Evolutionary conservation across 2,888 invertebrate species (phyloP), one percentile per base, ranked within the genome.

Genomic region (Ectropis crepuscularia): DNA sequence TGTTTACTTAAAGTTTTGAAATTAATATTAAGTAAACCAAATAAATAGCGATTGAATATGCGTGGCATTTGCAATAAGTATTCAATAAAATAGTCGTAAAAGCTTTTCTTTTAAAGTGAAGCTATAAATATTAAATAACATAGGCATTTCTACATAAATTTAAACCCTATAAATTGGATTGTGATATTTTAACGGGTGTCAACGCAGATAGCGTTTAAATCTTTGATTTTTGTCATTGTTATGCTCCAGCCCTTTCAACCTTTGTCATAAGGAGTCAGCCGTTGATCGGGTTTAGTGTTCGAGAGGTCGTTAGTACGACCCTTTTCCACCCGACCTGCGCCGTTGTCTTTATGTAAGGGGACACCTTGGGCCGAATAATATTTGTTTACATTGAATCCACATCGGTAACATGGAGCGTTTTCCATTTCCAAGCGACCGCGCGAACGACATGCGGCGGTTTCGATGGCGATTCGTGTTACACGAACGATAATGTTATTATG

Each of bases 351-450:
- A 57, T 53, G 60, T 65, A 65, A 65, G 51, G 51, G 36, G 55
- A 65, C 49, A 65, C 64, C 60, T 57, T 53, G 57, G 57, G 64
- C 53, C 57, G 64, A 65, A 65, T 65, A 65, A 65, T 57, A 65
- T 61, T 65, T 65, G 64, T 61, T 65, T 60, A 60, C 51, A 60
- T 53, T 48, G 55, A 47, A 42, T 55, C 51, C 55, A 54, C 46
- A 60, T 55, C 50, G 51, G 54, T 63, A 50, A 51, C 51, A 47
- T 64, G 51, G 43, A 48, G 42, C 16, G 41, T 53, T 60, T 51
- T 51, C 48, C 53, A 53, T 53, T 47, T 57, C 16, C 41, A 45
- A 38, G 38, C 28, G 46, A 36, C n/a, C 2, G 28, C 11, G 6
- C 16, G 6, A 10, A 12, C 9, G 16, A 9, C 28, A 28, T 4